phyloP scores from a whole-genome alignment of 1,140 invertebrate species.

The Leptinotarsa undecemlineata region DNA sequence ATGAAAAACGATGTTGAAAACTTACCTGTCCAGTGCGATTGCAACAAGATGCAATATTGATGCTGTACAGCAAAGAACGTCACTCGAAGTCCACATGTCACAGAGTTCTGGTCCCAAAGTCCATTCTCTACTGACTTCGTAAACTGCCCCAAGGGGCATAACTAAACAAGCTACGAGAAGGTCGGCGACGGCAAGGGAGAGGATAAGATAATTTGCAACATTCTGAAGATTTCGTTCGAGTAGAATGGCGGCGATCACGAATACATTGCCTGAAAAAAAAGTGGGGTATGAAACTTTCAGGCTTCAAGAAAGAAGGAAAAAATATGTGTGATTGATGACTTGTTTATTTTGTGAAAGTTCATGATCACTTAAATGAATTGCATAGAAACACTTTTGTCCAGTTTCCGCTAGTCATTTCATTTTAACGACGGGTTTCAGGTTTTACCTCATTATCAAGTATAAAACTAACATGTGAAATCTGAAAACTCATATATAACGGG shows the following conservation, averaged over 20 bases:
- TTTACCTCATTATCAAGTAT: too few species aligned
- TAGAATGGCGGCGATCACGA: constrained; percentile 92
- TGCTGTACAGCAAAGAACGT: constrained; percentile 91
- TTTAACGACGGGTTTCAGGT: too few species aligned
- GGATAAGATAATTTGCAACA: constrained; percentile 85
- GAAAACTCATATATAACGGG: too few species aligned
- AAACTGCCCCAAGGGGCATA: constrained; percentile 81
- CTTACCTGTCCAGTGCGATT: constrained; percentile 70
- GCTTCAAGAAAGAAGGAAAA: too few species aligned
- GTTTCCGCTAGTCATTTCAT: too few species aligned
- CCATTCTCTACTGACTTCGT: constrained; percentile 56
- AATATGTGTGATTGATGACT: too few species aligned
- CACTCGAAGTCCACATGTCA: constrained; percentile 86
- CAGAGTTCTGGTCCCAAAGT: constrained; percentile 76
- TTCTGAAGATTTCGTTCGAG: constrained; percentile 85
- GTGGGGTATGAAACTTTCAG: too few species aligned
- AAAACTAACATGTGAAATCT: too few species aligned
- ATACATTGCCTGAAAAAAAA: constrained; percentile 79
- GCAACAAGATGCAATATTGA: constrained; percentile 93
- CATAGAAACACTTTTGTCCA: too few species aligned
- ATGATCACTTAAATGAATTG: too few species aligned
- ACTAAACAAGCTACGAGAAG: constrained; percentile 83
- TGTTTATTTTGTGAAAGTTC: too few species aligned
- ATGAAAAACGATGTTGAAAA: too few species aligned
- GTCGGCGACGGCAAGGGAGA: constrained; percentile 85